Percentiles rank a stretch among this genome's conserved stretches.
Conservation (phyloP, 1,140 invertebrate genomes). For the Euwallacea fornicatus region DNA sequence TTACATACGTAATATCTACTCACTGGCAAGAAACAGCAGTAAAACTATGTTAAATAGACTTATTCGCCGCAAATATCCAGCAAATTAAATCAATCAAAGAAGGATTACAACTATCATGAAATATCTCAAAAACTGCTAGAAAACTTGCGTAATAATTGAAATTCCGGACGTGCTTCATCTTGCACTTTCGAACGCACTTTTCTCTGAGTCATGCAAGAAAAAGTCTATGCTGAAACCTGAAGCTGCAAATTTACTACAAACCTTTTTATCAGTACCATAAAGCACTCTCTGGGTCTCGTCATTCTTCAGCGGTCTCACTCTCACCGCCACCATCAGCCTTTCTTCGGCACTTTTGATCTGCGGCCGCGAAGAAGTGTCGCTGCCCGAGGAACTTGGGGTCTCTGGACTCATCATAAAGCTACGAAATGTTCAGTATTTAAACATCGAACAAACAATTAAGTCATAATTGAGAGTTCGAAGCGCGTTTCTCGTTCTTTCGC, state of each 20-base stretch:
- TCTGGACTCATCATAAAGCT: slow-evolving; percentile 47
- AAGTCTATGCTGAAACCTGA: background rate
- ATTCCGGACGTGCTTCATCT: background rate
- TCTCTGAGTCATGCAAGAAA: too few relatives aligned
- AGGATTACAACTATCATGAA: too few relatives aligned
- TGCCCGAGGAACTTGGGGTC: slow-evolving; percentile 45
- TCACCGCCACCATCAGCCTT: slow-evolving; percentile 52
- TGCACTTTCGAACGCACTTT: too few relatives aligned
- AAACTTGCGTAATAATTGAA: background rate
- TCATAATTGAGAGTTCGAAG: too few relatives aligned
- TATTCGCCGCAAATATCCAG: too few relatives aligned
- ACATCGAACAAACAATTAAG: background rate
- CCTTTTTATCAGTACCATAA: slow-evolving; percentile 48
- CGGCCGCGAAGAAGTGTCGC: slow-evolving; percentile 37
- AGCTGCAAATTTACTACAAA: slow-evolving; percentile 20
- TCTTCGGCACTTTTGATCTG: slow-evolving; percentile 43
- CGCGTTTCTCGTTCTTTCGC: background rate
- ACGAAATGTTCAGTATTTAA: background rate
- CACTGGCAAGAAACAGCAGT: too few relatives aligned
- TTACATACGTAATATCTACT: too few relatives aligned
- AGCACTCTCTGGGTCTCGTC: slow-evolving; percentile 48
- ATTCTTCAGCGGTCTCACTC: slow-evolving; percentile 48
- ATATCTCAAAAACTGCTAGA: background rate
- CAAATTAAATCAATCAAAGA: too few relatives aligned
- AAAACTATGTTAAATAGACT: too few relatives aligned